Base-by-base conservation (phyloP, 2,888 invertebrate species). In the Branchipolynoe longqiensis region DNA sequence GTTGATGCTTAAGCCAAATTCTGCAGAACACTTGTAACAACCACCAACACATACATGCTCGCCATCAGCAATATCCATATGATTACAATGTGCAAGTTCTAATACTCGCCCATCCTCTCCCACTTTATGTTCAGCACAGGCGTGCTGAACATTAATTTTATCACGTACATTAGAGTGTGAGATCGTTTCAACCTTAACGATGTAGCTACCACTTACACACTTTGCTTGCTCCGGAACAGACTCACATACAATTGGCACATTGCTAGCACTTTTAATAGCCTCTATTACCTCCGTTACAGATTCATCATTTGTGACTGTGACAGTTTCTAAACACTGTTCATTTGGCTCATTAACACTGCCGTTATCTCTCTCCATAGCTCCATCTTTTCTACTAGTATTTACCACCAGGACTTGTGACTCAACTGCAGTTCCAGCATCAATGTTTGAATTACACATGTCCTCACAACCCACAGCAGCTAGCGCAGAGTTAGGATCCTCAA, bases 1-100 rank as follows among this genome's bases (percentile, higher is more conserved):
- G 48, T 78, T 78, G 41, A 78, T 78, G 41, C 78, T 54, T 33
- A 78, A 18, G 4, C 78, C 78, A 31, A 48, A 78, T 28, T 78
- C 48, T 12, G n/a, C 22, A 6, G 78, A 41, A 48, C 78, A 78
- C 22, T 78, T 78, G 6, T 2, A 18, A 48, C 78, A 78, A 6
- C 54, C 78, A n/a, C 54, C 14, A 0, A 48, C 48, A 54, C 78
- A 78, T 28, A 48, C 48, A 14, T 2, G 48, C 14, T 22, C n/a
- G n/a, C n/a, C n/a, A n/a, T n/a, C n/a, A n/a, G n/a, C n/a, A n/a
- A n/a, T n/a, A 1, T 69, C 69, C 2, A 69, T 33, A n/a, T 69
- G 69, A 6, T 3, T 0, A 22, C 69, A 69, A 1, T 25, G 62
- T 56, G 56, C 56, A 56, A 22, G 25, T n/a, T n/a, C n/a, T n/a